These are phyloP conservation scores for Erethizon dorsatum DNA, from an alignment of 2,797 vertebrate genomes.

Conservation along the genomic window DNA sequence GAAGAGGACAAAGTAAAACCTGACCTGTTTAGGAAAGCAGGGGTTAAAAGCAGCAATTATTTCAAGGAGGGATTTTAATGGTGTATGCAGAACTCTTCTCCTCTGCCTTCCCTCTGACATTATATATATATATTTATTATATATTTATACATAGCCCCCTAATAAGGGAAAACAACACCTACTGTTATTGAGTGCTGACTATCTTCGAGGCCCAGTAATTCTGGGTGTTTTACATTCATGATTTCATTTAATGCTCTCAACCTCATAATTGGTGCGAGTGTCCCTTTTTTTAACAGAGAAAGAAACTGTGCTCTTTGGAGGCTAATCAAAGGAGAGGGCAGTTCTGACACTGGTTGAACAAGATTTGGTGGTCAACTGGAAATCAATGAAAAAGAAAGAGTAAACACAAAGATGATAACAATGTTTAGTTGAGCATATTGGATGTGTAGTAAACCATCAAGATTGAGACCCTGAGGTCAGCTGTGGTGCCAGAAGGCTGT, in stretches of 20 bases:
- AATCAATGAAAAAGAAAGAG: not conserved
- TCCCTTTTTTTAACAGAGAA: not conserved
- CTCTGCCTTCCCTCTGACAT: no score
- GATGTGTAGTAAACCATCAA: not conserved
- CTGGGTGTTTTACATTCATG: not conserved
- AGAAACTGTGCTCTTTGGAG: conserved; percentile 20
- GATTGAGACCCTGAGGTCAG: not conserved
- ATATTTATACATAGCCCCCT: no score
- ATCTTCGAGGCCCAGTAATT: not conserved
- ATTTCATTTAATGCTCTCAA: conserved; percentile 30
- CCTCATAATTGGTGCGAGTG: not conserved
- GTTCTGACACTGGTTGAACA: not conserved
- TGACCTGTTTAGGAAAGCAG: conserved; percentile 60
- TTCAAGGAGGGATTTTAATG: not conserved
- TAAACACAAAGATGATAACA: not conserved
- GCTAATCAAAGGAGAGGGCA: not conserved
- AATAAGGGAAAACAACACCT: not conserved
- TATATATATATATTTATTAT: no score
- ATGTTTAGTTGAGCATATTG: not conserved
- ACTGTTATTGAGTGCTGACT: not conserved
- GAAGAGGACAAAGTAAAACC: conserved; percentile 48
- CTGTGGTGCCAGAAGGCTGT: not conserved
- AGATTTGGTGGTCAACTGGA: not conserved
- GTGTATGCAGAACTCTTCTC: not conserved
- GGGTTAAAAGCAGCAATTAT: conserved; percentile 13